Evolutionary conservation across 2,797 vertebrate genomes (phyloP).

Genomic region (Gila robusta): DNA sequence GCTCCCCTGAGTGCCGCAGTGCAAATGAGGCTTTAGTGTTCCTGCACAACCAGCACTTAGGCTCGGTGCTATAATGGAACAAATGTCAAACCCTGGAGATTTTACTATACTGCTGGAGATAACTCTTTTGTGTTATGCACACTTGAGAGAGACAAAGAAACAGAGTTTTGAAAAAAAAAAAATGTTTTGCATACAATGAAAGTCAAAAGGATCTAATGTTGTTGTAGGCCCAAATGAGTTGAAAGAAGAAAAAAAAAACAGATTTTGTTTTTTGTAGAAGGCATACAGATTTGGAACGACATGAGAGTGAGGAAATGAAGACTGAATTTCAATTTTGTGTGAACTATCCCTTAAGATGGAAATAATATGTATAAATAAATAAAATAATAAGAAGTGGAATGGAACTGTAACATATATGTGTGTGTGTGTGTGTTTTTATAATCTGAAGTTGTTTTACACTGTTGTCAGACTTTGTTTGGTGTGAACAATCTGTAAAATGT

Average conservation of each 20-base stretch:
- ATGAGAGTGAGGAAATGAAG: not conserved
- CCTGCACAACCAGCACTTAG: conserved; percentile 16
- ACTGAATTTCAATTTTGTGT: not conserved
- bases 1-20: not conserved
- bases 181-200: not conserved
- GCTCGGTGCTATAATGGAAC: not conserved
- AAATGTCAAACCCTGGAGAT: not conserved
- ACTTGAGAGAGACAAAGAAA: not conserved
- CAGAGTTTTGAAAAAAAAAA: not conserved
- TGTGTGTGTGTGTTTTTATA: too few species aligned
- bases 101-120: not conserved
- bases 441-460: too few species aligned
- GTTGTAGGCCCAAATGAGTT: not conserved
- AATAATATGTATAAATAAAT: not conserved
- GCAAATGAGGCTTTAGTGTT: conserved; percentile 34
- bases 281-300: too few species aligned
- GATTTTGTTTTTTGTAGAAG: not conserved
- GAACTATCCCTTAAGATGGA: not conserved
- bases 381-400: too few species aligned
- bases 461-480: too few species aligned
- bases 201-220: not conserved
- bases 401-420: too few species aligned
- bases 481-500: too few species aligned
- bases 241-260: too few species aligned
- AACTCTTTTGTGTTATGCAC: not conserved